These are phyloP conservation scores for Cotesia congregata DNA, from an alignment of 2,888 invertebrate species.

Conservation along the genomic window DNA sequence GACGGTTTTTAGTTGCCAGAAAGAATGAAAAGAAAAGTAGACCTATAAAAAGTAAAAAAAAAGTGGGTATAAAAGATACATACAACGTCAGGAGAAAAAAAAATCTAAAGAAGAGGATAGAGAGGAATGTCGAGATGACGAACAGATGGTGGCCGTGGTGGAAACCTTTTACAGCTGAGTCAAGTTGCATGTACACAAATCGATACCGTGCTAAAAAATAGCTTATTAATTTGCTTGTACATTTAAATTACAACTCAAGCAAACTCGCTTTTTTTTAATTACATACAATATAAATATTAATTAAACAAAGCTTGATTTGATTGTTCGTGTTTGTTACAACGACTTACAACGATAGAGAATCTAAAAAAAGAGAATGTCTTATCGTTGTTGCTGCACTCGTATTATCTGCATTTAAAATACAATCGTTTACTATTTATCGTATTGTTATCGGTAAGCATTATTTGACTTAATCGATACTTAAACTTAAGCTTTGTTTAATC, in stretches of 20 bases:
- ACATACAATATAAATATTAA: too few relatives aligned
- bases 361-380: neutral
- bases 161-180: constrained; percentile 45
- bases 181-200: constrained; percentile 36
- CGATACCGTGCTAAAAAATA: constrained; percentile 22
- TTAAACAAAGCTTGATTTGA: too few relatives aligned
- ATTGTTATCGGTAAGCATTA: neutral
- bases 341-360: too few relatives aligned
- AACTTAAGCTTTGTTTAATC: neutral
- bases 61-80: neutral
- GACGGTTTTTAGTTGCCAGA: neutral
- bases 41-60: neutral
- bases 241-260: too few relatives aligned
- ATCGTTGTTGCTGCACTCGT: neutral
- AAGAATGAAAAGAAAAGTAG: constrained; percentile 10
- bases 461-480: neutral
- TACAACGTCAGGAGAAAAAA: neutral
- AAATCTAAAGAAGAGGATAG: neutral
- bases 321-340: too few relatives aligned
- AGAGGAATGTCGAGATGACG: constrained; percentile 22
- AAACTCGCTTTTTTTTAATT: too few relatives aligned
- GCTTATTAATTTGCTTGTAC: neutral
- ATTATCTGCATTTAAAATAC: neutral
- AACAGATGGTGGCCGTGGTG: constrained; percentile 47
- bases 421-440: neutral